Evolutionary conservation across 2,113 vertebrate species (phyloP), one percentile per base, ranked within the genome.

Genomic region (Notiomystis cincta): DNA sequence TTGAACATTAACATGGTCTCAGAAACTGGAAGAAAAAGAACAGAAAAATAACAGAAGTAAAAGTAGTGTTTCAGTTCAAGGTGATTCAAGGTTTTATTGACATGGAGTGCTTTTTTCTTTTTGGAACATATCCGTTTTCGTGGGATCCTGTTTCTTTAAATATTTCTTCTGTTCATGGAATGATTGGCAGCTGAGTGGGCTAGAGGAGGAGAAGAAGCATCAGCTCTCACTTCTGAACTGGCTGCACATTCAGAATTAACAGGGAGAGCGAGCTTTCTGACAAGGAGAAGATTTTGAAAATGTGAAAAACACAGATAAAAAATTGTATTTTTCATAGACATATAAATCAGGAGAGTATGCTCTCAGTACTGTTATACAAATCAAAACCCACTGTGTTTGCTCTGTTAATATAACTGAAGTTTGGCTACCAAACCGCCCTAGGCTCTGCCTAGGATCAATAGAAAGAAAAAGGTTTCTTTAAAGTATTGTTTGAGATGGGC

Each of bases 211-310:
- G 42, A 58, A 79, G 45, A 30, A 89, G 35, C 48, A 94, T 72
- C 48, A 79, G 57, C 45, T 88, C 47, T 82, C 44, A 72, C 37
- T 92, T 61, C 88, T 97, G 75, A 94, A 88, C 85, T 88, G 66
- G 79, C 21, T 88, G n/a, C 30, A 76, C 28, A 45, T 60, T 88
- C 71, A 94, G 57, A 80, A 82, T 85, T 82, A 92, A 90, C 35
- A 30, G 40, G 31, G 33, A 90, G 17, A 25, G 10, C 71, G 25
- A 90, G n/a, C 25, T 65, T 82, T 90, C 38, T 47, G 44, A 64
- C 50, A 84, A 56, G 35, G 48, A 82, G 21, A 89, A 78, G 9
- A 51, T 64, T 87, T 37, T 69, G 40, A 90, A 82, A 88, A 65
- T 61, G 31, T 42, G 30, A 76, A 86, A 82, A 85, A 22, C n/a